Evolutionary conservation across 2,113 vertebrate species (phyloP).

Genomic region (Cnemophilus loriae): DNA sequence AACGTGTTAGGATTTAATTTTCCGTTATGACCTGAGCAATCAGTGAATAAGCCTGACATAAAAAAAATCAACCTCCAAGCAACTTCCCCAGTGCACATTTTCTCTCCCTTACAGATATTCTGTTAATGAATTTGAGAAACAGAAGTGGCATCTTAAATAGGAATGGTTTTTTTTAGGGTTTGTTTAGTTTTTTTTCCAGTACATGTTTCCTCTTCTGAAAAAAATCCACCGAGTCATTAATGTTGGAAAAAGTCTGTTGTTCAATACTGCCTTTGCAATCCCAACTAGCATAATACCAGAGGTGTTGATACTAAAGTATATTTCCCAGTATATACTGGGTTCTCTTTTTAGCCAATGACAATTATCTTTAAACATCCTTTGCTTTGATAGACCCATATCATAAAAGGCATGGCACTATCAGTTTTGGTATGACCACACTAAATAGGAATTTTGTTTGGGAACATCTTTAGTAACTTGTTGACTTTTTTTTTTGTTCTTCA

Average conservation of each 20-base stretch:
- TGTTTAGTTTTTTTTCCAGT: neutral
- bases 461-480: neutral
- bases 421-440: neutral
- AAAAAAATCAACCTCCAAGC: neutral
- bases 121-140: neutral
- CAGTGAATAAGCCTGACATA: neutral
- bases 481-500: neutral
- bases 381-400: neutral
- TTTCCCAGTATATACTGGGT: neutral
- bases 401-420: neutral
- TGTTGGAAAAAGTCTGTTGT: neutral
- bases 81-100: neutral
- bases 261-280: neutral
- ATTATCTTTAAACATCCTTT: neutral
- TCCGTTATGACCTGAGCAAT: neutral
- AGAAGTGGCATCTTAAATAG: neutral
- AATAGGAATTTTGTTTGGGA: neutral
- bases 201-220: neutral
- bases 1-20: neutral
- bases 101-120: neutral
- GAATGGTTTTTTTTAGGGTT: neutral
- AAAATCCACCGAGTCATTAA: neutral
- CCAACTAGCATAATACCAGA: neutral
- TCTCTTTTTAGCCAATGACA: neutral
- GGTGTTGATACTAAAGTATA: neutral